These are phyloP conservation scores for Hanleya hanleyi DNA, from an alignment of 2,888 invertebrate genomes.

Conservation along the genomic window DNA sequence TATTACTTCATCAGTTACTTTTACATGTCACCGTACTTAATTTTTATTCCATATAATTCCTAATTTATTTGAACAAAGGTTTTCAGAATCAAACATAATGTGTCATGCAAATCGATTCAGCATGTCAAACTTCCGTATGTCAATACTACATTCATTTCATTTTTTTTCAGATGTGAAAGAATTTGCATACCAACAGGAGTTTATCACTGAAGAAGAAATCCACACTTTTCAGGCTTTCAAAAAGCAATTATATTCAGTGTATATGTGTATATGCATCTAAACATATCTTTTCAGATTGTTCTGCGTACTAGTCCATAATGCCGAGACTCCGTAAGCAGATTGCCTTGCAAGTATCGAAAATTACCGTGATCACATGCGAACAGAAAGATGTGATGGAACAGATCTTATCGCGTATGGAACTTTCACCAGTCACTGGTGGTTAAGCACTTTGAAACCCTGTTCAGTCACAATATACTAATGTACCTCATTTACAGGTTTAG, in stretches of 20 bases:
- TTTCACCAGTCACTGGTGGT: too few species aligned
- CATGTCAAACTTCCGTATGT: neutral
- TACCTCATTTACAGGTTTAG: neutral
- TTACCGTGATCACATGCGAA: too few species aligned
- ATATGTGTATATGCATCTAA: too few species aligned
- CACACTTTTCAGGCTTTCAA: neutral
- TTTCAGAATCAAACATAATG: neutral
- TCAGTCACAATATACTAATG: neutral
- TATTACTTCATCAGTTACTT: neutral
- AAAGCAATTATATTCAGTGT: too few species aligned
- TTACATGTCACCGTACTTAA: too few species aligned
- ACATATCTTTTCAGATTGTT: neutral
- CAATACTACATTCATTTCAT: neutral
- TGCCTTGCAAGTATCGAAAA: too few species aligned
- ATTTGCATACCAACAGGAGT: constrained; percentile 13
- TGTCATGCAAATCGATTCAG: neutral
- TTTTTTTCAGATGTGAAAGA: constrained; percentile 43
- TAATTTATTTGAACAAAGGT: too few species aligned
- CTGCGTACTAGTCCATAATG: neutral
- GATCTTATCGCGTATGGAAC: too few species aligned
- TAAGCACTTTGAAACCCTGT: too few species aligned
- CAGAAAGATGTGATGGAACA: too few species aligned
- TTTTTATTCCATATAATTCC: neutral
- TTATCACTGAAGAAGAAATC: neutral
- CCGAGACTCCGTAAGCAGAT: too few species aligned